These are phyloP conservation scores for Trialeurodes vaporariorum DNA, from an alignment of 1,140 invertebrate species.

Conservation along the genomic window DNA sequence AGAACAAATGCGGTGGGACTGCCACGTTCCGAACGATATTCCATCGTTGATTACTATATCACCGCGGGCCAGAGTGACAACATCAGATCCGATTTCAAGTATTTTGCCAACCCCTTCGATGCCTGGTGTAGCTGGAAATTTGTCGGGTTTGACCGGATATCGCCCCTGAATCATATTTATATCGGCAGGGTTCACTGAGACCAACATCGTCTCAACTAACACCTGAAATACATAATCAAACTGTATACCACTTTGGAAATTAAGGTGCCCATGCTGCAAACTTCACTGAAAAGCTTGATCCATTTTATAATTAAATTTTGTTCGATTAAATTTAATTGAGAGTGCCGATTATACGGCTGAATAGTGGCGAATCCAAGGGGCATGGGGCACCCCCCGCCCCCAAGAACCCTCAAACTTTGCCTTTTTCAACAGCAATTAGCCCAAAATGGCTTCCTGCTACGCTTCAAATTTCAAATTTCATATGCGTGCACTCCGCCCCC, in stretches of 20 bases:
- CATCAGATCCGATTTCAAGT: constrained; percentile 52
- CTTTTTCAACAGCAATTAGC: too few species aligned
- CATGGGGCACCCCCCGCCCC: neutral
- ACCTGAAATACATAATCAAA: constrained; percentile 36
- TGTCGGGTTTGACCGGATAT: constrained; percentile 75
- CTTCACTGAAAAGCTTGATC: neutral
- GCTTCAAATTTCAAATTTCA: too few species aligned
- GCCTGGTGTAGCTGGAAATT: constrained; percentile 70
- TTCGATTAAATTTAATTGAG: too few species aligned
- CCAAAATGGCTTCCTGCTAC: too few species aligned
- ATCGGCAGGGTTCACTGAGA: constrained; percentile 94
- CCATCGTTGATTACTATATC: constrained; percentile 70
- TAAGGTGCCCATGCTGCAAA: neutral
- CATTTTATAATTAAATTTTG: too few species aligned
- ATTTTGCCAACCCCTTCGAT: constrained; percentile 90
- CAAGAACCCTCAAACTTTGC: neutral
- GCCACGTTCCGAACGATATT: constrained; percentile 75
- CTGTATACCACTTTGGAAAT: neutral
- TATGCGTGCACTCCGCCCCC: too few species aligned
- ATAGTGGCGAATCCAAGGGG: too few species aligned
- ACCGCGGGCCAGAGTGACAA: constrained; percentile 51
- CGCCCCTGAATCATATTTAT: constrained; percentile 97
- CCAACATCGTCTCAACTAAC: constrained; percentile 74
- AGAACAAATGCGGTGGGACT: too few species aligned
- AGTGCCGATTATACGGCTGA: too few species aligned